A percentile compares a stretch with the other conserved stretches of the same genome.
Conservation (phyloP, 2,113 vertebrate species). For the Oriolus oriolus region DNA sequence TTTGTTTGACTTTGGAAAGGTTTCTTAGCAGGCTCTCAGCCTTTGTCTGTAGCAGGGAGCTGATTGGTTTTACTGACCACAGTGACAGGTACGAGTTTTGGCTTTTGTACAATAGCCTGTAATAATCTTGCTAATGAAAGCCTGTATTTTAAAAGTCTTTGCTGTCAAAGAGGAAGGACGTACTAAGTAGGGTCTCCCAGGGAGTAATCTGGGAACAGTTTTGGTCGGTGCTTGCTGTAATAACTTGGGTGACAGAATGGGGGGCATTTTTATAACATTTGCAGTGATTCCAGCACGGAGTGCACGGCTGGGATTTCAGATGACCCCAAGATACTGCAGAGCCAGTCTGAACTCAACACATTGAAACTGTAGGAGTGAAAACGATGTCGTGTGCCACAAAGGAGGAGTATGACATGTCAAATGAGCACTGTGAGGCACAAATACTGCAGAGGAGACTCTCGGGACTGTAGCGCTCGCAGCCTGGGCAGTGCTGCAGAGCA, state of each 20-base stretch:
- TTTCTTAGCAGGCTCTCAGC: neutral
- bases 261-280: neutral
- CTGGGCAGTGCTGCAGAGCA: neutral
- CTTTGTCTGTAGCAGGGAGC: neutral
- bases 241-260: neutral
- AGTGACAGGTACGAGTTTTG: neutral
- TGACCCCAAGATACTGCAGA: neutral
- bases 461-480: rapidly evolving
- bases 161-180: neutral
- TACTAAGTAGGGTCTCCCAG: neutral
- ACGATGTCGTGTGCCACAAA: neutral
- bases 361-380: neutral
- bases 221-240: neutral
- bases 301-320: neutral
- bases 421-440: neutral
- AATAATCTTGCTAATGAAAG: neutral
- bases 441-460: neutral
- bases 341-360: neutral
- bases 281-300: neutral
- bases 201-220: neutral
- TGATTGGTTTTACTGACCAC: neutral
- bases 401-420: neutral
- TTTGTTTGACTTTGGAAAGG: neutral
- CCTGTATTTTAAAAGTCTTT: neutral
- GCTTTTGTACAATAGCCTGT: neutral